Base-by-base conservation (phyloP, 2,797 vertebrate species). In the Vespertilio murinus region DNA sequence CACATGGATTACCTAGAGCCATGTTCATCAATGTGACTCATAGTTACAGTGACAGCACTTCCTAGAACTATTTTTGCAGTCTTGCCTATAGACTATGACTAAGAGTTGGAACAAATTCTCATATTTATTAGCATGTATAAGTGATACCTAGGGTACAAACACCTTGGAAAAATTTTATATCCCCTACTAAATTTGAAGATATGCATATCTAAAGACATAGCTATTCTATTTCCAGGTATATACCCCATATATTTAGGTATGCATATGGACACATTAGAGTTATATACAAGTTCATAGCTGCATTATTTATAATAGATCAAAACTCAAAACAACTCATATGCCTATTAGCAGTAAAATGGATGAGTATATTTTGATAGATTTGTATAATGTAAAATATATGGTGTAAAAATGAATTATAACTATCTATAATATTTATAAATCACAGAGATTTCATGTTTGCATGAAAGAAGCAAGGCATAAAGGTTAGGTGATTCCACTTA, bases 81-180 rank as follows among this genome's bases (percentile, higher is more conserved):
- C 47, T 59, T 95, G 18, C 35, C 38, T 91, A 0, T 69, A 85
- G 83, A 52, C 9, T 84, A 6, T 90, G 49, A 83, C 4, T 90
- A 67, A 71, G 25, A 81, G 14, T 91, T 88, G 78, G 56, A 86
- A 56, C 35, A 78, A 89, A 69, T 75, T 94, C 9, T 74, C 22
- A 77, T 69, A 65, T 52, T 92, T 69, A 59, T 85, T 88, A 52
- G 11, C 5, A 83, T 74, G 33, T 79, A 75, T 82, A 92, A 69
- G 47, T 80, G 49, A 93, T 86, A 70, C 23, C 35, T 30, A 64
- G 7, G 25, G 12, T 92, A 45, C 0, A 83, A 25, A 42, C 30
- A 88, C 40, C 28, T 90, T 82, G 65, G 47, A 80, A 85, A 96
- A 87, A 71, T 83, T 75, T 79, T 42, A 4, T 79, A 3, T 69